These are phyloP conservation scores for Coelopa frigida DNA, from an alignment of 1,140 invertebrate species.

Conservation along the genomic window DNA sequence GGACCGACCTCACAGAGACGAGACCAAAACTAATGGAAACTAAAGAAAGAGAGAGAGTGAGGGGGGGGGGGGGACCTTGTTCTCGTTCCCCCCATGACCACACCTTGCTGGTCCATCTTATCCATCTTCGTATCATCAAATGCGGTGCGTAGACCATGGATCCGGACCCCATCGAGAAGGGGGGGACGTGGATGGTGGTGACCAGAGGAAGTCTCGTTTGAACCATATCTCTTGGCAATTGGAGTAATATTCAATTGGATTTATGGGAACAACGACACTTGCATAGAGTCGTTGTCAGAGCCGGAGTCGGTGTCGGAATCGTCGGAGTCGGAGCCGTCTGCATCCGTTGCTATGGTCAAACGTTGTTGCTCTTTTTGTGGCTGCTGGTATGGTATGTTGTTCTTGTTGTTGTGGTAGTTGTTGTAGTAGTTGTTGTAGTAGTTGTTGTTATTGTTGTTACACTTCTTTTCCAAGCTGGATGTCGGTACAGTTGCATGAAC, in stretches of 20 bases:
- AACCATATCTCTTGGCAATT: conserved; percentile 24
- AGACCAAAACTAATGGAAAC: too few relatives aligned
- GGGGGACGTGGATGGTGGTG: too few relatives aligned
- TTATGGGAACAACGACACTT: conserved; percentile 43
- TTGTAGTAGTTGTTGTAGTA: background rate
- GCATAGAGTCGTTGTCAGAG: conserved; percentile 10
- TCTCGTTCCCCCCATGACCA: too few relatives aligned
- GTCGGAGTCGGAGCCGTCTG: conserved; percentile 1
- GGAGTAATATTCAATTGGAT: conserved; percentile 44
- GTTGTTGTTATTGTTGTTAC: background rate
- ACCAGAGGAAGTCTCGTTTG: background rate
- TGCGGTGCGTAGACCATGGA: too few relatives aligned
- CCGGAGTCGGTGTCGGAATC: background rate
- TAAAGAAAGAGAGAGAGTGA: too few relatives aligned
- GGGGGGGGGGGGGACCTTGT: too few relatives aligned
- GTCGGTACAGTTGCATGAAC: conserved; percentile 32
- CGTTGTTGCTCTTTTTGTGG: background rate
- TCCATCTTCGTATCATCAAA: too few relatives aligned
- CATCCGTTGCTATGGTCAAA: background rate
- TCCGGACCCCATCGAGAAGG: too few relatives aligned
- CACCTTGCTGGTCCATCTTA: too few relatives aligned
- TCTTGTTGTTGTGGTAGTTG: background rate
- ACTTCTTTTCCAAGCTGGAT: conserved; percentile 8
- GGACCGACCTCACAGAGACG: too few relatives aligned
- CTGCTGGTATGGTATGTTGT: background rate